These are phyloP conservation scores for Ennomos erosarius DNA, from an alignment of 2,888 invertebrate species.

Conservation along the genomic window DNA sequence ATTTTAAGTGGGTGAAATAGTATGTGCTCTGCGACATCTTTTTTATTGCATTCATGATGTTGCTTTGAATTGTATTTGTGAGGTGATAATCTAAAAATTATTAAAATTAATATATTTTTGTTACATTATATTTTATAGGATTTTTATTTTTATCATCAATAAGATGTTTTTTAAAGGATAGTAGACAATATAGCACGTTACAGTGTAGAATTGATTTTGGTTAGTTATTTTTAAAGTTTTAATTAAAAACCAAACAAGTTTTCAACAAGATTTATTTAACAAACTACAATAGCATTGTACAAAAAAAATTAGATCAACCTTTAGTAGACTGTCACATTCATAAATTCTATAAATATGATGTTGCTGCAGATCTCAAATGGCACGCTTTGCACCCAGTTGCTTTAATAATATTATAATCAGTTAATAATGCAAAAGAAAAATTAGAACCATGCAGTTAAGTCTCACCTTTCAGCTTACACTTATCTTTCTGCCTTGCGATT, in stretches of 20 bases:
- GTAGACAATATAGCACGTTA: not conserved
- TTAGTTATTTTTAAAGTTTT: slow-evolving; percentile 5
- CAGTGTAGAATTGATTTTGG: not conserved
- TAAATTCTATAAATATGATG: slow-evolving; percentile 11
- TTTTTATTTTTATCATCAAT: slow-evolving; percentile 4
- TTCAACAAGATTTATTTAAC: slow-evolving; percentile 47
- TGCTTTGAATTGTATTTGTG: slow-evolving; percentile 1
- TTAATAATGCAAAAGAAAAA: no score
- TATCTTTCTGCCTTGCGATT: no score
- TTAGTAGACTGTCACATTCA: slow-evolving; percentile 4
- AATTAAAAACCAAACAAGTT: slow-evolving; percentile 26
- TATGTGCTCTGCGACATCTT: no score
- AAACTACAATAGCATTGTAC: slow-evolving; percentile 40
- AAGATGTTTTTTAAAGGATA: not conserved
- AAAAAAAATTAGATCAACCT: slow-evolving; percentile 19
- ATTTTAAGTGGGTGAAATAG: no score
- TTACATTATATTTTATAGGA: slow-evolving; percentile 21
- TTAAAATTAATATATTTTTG: slow-evolving; percentile 33
- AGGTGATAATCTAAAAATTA: not conserved
- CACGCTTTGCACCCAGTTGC: slow-evolving; percentile 45
- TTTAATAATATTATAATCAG: no score
- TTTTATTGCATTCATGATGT: not conserved
- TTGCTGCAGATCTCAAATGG: slow-evolving; percentile 60
- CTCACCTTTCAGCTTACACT: no score
- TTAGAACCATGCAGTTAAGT: no score